phyloP scores from a whole-genome alignment of 30 jellyfish, hydroid and myxozoan species.

The Rhopilema esculentum region DNA sequence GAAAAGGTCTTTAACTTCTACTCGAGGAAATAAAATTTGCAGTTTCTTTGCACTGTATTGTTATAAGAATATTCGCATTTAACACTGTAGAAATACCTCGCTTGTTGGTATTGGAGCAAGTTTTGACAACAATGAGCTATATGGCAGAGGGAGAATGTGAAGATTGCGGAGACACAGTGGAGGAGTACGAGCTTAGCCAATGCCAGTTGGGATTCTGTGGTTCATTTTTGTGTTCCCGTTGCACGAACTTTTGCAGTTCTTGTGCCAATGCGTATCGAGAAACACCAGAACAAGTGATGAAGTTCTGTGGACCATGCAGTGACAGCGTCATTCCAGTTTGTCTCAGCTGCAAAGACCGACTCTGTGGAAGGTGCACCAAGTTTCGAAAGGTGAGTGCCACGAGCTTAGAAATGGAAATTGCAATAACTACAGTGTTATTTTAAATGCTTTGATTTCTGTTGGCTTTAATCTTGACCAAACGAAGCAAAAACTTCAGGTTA shows the following conservation, averaged over 20 bases:
- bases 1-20: too few relatives aligned
- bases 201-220: slow-evolving; percentile 66
- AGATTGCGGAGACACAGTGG: slow-evolving; percentile 26
- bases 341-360: slow-evolving; percentile 19
- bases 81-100: too few relatives aligned
- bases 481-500: too few relatives aligned
- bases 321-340: slow-evolving; percentile 34
- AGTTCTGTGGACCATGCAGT: slow-evolving; percentile 39
- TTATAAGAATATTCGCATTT: too few relatives aligned
- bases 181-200: slow-evolving; percentile 22
- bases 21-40: too few relatives aligned
- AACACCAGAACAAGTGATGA: neutral
- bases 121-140: neutral
- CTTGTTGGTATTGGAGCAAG: too few relatives aligned
- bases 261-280: slow-evolving; percentile 6
- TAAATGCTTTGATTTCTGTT: too few relatives aligned
- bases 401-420: too few relatives aligned
- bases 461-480: too few relatives aligned
- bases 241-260: slow-evolving; percentile 17
- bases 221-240: slow-evolving; percentile 19
- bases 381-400: slow-evolving; percentile 39
- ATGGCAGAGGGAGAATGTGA: slow-evolving; percentile 37
- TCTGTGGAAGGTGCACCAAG: slow-evolving; percentile 48
- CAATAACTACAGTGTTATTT: too few relatives aligned
- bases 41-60: too few relatives aligned